Evolutionary conservation across 2,888 invertebrate genomes (phyloP), one percentile per base, ranked within the genome.

Genomic region (Sinelater perroti): DNA sequence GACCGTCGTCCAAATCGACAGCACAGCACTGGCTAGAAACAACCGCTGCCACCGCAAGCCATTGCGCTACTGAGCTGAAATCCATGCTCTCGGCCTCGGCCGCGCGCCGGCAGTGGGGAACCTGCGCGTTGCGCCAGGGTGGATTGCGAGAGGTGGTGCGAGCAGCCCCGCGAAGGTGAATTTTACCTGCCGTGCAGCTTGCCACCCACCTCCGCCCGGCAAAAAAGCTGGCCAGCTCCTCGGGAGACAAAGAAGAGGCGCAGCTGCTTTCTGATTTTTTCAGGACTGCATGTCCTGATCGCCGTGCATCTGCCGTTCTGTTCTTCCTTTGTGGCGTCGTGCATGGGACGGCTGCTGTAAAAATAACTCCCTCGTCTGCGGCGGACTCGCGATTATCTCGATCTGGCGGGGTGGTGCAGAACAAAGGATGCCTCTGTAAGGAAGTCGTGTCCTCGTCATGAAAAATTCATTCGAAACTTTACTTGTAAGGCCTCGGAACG

Each of bases 111-210:
- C 38, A 54, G 58, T 46, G 53, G 55, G 59, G 51, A 57, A 58
- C 63, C 36, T 63, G 63, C 63, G 64, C 62, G 36, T 49, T 58
- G 33, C 40, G 13, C 47, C 10, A 31, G 59, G 55, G 52, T 52
- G 35, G 51, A 51, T 59, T 59, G 50, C 59, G 26, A 45, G 26
- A 42, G 45, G 33, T 51, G 45, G 30, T 56, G 52, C 21, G 56
- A 54, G 24, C 60, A 60, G 54, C 60, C 57, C 60, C 53, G 38
- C 61, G 50, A 65, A 65, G 64, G 67, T 65, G 65, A 64, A 64
- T 63, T 62, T 62, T 67, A 67, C 67, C 67, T 67, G 69, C 69
- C 62, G 65, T 68, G 66, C 71, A 71, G 68, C 70, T 67, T 69
- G 70, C 71, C 72, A 70, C 71, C 72, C 72, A 69, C 72, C 65